Percentiles rank a stretch among this genome's conserved stretches.
Evolutionary conservation across 1,140 invertebrate genomes (phyloP).

Genomic region (Thalassaphorura encarpata): DNA sequence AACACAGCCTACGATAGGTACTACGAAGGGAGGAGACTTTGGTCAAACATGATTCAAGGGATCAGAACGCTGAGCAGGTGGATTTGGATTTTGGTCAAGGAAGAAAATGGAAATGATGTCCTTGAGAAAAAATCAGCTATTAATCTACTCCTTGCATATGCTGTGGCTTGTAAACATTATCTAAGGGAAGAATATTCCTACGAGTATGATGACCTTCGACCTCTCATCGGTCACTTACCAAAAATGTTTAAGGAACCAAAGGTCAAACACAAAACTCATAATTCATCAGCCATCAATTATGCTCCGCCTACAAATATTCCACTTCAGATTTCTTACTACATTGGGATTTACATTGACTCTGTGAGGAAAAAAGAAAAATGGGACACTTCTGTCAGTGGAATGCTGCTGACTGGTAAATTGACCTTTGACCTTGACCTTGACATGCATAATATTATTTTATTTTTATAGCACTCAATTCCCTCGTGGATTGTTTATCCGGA

Average conservation of each 20-base stretch:
- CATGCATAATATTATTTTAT: not conserved
- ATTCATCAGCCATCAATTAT: not conserved
- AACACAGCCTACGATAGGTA: conserved; percentile 25
- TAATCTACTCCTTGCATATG: conserved; percentile 20
- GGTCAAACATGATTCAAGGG: not conserved
- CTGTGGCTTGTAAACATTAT: conserved; percentile 16
- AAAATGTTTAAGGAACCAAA: conserved; percentile 4
- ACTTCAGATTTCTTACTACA: not conserved
- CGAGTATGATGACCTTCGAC: conserved; percentile 12
- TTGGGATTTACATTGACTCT: not conserved
- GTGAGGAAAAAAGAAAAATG: not conserved
- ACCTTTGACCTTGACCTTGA: not conserved
- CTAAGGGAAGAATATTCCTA: conserved; percentile 23
- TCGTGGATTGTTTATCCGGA: conserved; percentile 11
- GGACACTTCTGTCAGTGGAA: not conserved
- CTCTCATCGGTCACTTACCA: conserved; percentile 10
- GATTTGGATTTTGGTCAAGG: not conserved
- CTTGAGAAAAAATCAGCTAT: conserved; percentile 19
- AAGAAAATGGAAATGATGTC: not conserved
- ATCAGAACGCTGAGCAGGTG: not conserved
- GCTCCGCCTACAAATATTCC: conserved; percentile 8
- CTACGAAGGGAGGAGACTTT: conserved; percentile 7
- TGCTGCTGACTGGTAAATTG: not conserved
- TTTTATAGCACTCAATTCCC: not conserved
- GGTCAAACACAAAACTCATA: not conserved